Evolutionary conservation across 2,113 vertebrate species (phyloP).

Genomic region (Sinocyclocheilus rhinocerous): DNA sequence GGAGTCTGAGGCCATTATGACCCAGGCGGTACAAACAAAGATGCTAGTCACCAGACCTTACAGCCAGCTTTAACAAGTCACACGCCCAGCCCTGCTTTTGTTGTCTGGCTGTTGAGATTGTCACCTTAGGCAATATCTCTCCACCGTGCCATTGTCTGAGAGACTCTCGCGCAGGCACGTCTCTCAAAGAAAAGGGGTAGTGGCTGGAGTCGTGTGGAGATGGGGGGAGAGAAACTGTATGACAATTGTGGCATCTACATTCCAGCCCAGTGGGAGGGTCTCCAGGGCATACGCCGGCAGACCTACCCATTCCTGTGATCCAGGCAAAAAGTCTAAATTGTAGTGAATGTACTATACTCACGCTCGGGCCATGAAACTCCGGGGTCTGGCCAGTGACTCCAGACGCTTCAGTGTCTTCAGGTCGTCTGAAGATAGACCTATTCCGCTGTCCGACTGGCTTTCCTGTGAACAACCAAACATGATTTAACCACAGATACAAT

Average conservation of each 20-base stretch:
- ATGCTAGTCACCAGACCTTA: conserved; percentile 46
- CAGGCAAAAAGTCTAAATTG: background rate
- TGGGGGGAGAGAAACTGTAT: conserved; percentile 35
- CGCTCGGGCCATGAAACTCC: conserved; percentile 88
- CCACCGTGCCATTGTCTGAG: conserved; percentile 63
- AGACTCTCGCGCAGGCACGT: conserved; percentile 53
- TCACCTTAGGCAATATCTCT: conserved; percentile 67
- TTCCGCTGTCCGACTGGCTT: conserved; percentile 84
- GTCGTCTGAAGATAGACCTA: conserved; percentile 85
- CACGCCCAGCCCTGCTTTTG: conserved; percentile 61
- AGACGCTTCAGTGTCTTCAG: conserved; percentile 82
- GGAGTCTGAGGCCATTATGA: conserved; percentile 15
- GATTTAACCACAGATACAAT: background rate
- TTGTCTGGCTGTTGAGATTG: conserved; percentile 63
- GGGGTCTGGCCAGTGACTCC: conserved; percentile 83
- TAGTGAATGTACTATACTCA: conserved; percentile 71
- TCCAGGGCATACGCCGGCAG: conserved; percentile 52
- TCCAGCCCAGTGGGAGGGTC: conserved; percentile 69
- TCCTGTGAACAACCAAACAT: conserved; percentile 68
- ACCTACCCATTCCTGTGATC: conserved; percentile 33
- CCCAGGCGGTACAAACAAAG: conserved; percentile 44
- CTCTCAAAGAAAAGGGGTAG: conserved; percentile 63
- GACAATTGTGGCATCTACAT: conserved; percentile 69
- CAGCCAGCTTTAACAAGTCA: conserved; percentile 50
- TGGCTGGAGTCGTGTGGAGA: conserved; percentile 52